phyloP scores from a whole-genome alignment of 2,797 vertebrate genomes.

The Crocidura indochinensis region DNA sequence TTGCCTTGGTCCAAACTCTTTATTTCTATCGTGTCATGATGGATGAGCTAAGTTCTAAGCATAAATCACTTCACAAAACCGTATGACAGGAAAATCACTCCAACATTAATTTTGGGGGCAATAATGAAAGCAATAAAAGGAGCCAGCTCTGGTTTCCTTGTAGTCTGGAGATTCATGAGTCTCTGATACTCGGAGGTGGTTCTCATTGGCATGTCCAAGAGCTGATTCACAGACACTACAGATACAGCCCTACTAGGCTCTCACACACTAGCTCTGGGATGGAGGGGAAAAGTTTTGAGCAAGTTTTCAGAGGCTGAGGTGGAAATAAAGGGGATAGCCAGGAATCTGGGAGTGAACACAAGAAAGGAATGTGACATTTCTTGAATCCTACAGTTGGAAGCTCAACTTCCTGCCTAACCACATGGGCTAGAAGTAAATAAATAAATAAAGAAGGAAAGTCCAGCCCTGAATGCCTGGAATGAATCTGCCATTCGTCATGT shows the following conservation, averaged over 20 bases:
- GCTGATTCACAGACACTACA: too few species aligned
- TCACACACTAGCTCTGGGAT: too few species aligned
- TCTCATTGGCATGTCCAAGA: too few species aligned
- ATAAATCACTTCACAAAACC: constrained; percentile 45
- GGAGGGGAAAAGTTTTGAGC: too few species aligned
- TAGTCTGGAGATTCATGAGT: too few species aligned
- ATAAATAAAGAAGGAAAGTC: constrained; percentile 28
- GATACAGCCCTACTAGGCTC: too few species aligned
- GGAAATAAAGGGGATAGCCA: constrained; percentile 48
- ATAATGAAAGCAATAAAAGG: too few species aligned
- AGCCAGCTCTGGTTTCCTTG: not conserved
- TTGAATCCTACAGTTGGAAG: constrained; percentile 18
- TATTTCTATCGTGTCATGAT: not conserved
- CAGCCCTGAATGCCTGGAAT: constrained; percentile 56
- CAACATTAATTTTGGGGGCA: not conserved
- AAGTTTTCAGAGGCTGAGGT: too few species aligned
- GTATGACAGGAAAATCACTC: constrained; percentile 39
- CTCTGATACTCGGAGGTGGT: too few species aligned
- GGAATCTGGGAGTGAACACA: constrained; percentile 68
- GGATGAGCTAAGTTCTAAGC: not conserved
- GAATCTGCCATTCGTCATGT: constrained; percentile 60
- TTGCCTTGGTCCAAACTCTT: constrained; percentile 30
- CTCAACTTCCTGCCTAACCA: constrained; percentile 69
- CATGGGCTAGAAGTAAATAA: constrained; percentile 72
- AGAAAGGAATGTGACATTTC: constrained; percentile 72